These are phyloP conservation scores for Gallinago paraguaiae DNA, from an alignment of 2,113 vertebrate species.

Conservation along the genomic window DNA sequence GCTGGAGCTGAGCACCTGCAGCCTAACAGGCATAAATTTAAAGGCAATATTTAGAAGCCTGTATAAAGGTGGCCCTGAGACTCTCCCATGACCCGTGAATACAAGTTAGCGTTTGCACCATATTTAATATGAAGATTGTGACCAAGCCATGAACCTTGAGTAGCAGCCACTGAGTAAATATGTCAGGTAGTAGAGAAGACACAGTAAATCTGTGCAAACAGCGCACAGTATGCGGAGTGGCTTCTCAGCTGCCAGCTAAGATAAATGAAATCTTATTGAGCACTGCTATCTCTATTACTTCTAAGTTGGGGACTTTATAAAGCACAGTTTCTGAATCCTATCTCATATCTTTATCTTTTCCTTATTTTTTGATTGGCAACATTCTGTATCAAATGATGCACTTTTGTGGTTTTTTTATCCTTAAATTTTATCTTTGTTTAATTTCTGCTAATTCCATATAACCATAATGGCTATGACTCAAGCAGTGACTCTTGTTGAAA, in stretches of 20 bases:
- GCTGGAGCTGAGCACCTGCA: neutral
- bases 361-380: neutral
- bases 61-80: neutral
- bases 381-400: neutral
- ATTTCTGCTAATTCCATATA: neutral
- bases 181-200: neutral
- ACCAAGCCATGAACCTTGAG: slow-evolving; percentile 37
- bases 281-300: neutral
- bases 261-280: neutral
- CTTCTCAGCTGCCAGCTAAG: neutral
- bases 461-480: neutral
- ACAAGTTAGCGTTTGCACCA: slow-evolving; percentile 1
- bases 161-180: neutral
- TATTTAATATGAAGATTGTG: slow-evolving; percentile 41
- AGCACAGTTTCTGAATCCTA: neutral
- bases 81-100: slow-evolving; percentile 12
- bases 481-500: neutral
- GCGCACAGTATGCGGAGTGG: neutral
- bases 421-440: neutral
- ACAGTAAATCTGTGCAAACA: slow-evolving; percentile 29
- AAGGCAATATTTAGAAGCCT: neutral
- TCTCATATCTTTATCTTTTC: neutral
- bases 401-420: neutral
- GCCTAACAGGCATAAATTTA: slow-evolving; percentile 2
- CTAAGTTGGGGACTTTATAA: neutral